These are phyloP conservation scores for Microtus ochrogaster DNA, from an alignment of 2,113 vertebrate genomes.

Conservation along the genomic window DNA sequence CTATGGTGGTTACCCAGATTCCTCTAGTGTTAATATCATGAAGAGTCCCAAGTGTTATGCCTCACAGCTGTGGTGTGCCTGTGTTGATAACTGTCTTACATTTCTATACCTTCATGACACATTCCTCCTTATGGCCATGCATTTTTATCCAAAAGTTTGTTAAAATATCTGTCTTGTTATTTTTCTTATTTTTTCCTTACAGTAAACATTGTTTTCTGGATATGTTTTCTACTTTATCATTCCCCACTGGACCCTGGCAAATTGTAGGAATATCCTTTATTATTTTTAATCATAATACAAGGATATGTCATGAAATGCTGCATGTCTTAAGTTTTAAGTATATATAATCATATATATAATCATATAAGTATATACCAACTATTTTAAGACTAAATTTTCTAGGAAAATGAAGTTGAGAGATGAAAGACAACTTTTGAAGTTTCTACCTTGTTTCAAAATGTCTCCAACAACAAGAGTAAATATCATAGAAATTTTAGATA, in stretches of 20 bases:
- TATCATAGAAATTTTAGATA: not conserved
- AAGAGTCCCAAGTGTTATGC: not conserved
- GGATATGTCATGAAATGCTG: not conserved
- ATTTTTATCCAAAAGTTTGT: not conserved
- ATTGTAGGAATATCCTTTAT: not conserved
- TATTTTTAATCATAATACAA: not conserved
- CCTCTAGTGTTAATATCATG: not conserved
- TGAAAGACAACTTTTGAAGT: not conserved
- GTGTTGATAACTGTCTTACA: not conserved
- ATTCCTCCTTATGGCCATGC: not conserved
- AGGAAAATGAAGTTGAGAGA: not conserved
- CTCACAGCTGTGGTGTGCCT: not conserved
- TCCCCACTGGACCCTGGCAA: not conserved
- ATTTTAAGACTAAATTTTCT: conserved; percentile 23
- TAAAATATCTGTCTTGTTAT: not conserved
- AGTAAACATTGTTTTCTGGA: not conserved
- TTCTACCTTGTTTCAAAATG: not conserved
- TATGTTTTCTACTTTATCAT: not conserved
- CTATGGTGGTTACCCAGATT: not conserved
- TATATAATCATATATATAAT: not conserved
- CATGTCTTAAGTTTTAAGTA: not conserved
- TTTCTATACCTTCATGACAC: not conserved
- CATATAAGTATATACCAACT: not conserved
- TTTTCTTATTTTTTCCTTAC: not conserved
- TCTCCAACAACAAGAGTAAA: not conserved